These are phyloP conservation scores for Drosophila melanica DNA, from an alignment of 1,140 invertebrate genomes.

Conservation along the genomic window DNA sequence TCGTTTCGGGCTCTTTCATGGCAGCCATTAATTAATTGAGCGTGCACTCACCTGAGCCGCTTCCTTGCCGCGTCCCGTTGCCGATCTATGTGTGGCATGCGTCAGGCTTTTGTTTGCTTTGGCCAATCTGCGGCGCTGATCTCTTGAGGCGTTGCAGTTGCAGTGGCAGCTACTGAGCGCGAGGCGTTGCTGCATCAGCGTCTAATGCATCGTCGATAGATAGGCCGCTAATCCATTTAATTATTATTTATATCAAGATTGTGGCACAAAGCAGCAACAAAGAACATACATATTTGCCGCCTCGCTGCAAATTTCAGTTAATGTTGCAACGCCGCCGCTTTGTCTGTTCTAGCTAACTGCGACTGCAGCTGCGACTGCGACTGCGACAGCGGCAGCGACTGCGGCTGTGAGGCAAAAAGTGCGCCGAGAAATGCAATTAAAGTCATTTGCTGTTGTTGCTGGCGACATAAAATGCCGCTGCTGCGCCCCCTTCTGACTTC, in stretches of 20 bases:
- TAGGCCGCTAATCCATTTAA: slow-evolving; percentile 74
- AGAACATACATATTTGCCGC: slow-evolving; percentile 28
- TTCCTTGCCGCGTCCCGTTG: slow-evolving; percentile 5
- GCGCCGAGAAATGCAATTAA: slow-evolving; percentile 80
- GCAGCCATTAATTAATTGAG: slow-evolving; percentile 82
- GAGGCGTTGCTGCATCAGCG: slow-evolving; percentile 43
- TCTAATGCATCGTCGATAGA: slow-evolving; percentile 51
- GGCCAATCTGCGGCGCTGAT: slow-evolving; percentile 58
- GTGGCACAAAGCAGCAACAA: slow-evolving; percentile 36
- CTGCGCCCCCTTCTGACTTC: slow-evolving; percentile 9
- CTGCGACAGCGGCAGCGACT: slow-evolving; percentile 1
- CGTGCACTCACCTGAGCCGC: slow-evolving; percentile 41
- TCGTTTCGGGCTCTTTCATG: slow-evolving; percentile 69
- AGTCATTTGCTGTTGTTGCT: slow-evolving; percentile 80
- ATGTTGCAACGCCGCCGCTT: slow-evolving; percentile 52
- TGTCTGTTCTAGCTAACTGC: slow-evolving; percentile 59
- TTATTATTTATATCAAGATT: slow-evolving; percentile 82
- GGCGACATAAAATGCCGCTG: slow-evolving; percentile 80
- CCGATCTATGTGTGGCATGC: slow-evolving; percentile 35
- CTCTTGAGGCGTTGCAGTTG: slow-evolving; percentile 54
- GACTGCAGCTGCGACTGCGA: not conserved
- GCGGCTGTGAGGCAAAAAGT: slow-evolving; percentile 55
- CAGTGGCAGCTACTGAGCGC: slow-evolving; percentile 26
- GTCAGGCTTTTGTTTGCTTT: slow-evolving; percentile 71
- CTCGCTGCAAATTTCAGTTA: slow-evolving; percentile 48